A percentile compares a stretch with the other conserved stretches of the same genome.
phyloP scores from a whole-genome alignment of 92 coral and sea anemone genomes.

The Porites cylindrica region DNA sequence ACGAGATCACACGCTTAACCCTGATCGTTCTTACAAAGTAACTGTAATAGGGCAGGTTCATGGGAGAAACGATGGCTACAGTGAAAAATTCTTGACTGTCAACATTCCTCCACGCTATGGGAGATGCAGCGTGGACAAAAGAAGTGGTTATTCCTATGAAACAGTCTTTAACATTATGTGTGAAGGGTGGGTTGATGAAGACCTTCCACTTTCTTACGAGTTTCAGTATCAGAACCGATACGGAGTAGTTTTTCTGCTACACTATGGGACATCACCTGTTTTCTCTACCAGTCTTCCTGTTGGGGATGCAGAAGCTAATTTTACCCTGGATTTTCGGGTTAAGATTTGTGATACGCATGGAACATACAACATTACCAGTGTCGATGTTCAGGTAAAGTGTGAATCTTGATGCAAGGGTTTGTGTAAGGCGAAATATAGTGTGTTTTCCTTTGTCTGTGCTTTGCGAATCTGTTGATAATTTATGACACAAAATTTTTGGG shows the following conservation, averaged over 20 bases:
- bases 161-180: constrained; percentile 33
- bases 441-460: neutral
- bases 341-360: constrained; percentile 44
- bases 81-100: constrained; percentile 21
- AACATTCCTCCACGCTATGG: constrained; percentile 58
- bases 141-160: constrained; percentile 24
- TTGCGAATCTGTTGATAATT: neutral
- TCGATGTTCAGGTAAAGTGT: constrained; percentile 48
- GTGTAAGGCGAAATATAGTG: neutral
- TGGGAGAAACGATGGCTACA: constrained; percentile 52
- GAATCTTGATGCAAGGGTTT: neutral
- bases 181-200: constrained; percentile 40
- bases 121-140: constrained; percentile 28
- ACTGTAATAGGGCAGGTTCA: constrained; percentile 37
- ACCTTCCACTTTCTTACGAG: constrained; percentile 50
- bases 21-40: constrained; percentile 49
- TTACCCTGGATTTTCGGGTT: constrained; percentile 34
- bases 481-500: no score
- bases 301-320: constrained; percentile 40
- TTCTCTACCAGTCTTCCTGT: constrained; percentile 47
- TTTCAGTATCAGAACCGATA: constrained; percentile 41
- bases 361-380: constrained; percentile 33
- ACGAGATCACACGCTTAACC: constrained; percentile 26
- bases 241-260: constrained; percentile 38
- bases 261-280: constrained; percentile 16